These are phyloP conservation scores for Rhinopithecus roxellana DNA, from an alignment of 2,113 vertebrate species.

Conservation along the genomic window DNA sequence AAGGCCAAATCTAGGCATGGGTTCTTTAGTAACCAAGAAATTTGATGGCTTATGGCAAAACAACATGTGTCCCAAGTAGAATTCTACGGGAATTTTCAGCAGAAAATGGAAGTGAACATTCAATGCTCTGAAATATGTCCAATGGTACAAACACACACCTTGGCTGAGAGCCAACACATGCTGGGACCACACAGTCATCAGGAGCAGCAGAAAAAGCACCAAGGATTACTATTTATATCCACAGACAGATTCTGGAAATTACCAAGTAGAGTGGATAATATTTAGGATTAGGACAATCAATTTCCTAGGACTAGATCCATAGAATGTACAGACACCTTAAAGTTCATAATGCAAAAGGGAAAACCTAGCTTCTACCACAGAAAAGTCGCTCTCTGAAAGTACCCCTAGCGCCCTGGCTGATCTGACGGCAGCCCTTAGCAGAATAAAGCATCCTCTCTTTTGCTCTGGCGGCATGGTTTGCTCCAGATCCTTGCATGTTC, in stretches of 20 bases:
- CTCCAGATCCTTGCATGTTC: neutral
- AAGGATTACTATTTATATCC: neutral
- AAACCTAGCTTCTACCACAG: neutral
- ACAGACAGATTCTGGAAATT: neutral
- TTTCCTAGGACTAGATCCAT: neutral
- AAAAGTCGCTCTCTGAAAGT: neutral
- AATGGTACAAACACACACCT: neutral
- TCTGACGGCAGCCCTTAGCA: neutral
- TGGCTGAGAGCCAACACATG: neutral
- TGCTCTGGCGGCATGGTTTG: neutral
- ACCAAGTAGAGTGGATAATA: neutral
- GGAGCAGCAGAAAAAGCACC: neutral
- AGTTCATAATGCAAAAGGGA: neutral
- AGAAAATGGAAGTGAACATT: neutral
- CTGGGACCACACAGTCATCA: neutral
- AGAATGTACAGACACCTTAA: neutral
- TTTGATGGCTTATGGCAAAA: constrained; percentile 1
- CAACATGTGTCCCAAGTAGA: neutral
- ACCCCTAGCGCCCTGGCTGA: neutral
- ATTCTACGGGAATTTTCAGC: neutral
- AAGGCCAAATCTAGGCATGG: neutral
- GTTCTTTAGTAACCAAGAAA: neutral
- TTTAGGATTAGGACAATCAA: neutral
- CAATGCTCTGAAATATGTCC: neutral
- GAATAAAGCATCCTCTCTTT: neutral